phyloP scores from a whole-genome alignment of 2,797 vertebrate genomes.

The Anguilla anguilla region DNA sequence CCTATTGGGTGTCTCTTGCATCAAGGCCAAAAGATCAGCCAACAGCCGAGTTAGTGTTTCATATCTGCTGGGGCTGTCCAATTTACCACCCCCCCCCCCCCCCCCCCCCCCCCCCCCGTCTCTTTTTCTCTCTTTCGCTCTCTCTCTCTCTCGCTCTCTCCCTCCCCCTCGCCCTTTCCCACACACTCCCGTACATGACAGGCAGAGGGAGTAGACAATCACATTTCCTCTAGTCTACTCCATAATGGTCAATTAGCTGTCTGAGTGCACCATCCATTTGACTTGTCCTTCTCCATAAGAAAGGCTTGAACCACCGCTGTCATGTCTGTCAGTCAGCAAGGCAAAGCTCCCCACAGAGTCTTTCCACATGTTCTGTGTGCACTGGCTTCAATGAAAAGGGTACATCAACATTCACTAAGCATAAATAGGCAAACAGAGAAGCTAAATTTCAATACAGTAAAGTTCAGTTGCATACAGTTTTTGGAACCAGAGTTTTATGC shows the following conservation, averaged over 20 bases:
- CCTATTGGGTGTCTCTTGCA: not conserved
- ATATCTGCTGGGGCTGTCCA: not conserved
- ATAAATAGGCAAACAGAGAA: not conserved
- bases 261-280: not conserved
- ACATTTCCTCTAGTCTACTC: conserved; percentile 27
- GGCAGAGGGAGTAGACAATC: conserved; percentile 20
- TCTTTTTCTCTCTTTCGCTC: not conserved
- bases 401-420: not conserved
- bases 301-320: not conserved
- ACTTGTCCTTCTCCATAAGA: conserved; percentile 12
- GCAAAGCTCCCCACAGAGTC: not conserved
- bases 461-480: not conserved
- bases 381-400: not conserved
- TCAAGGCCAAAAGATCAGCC: not conserved
- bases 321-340: not conserved
- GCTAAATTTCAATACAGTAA: not conserved
- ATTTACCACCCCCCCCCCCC: not conserved
- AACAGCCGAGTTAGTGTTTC: not conserved
- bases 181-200: conserved; percentile 13
- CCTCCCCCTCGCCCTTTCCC: not conserved
- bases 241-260: conserved; percentile 28
- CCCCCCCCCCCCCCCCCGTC: no score
- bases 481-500: not conserved
- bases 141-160: not conserved
- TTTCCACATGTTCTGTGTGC: not conserved